Base-by-base conservation (phyloP, 1,140 invertebrate genomes). In the Agrypnia vestita region DNA sequence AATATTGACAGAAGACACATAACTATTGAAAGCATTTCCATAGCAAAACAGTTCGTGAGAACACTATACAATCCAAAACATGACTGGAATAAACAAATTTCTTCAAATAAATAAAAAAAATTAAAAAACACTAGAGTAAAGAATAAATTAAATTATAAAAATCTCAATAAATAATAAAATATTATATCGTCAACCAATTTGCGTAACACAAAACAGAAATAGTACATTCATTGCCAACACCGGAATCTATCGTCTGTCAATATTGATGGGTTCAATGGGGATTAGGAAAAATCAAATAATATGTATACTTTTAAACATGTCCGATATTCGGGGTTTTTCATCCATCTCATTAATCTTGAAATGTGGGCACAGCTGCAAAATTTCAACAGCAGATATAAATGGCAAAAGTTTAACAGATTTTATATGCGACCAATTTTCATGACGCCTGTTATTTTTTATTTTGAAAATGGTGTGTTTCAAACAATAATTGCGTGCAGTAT, bases 211-310 rank as follows among this genome's bases (percentile, higher is more conserved):
- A 49, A 69, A 78, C 55, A 80, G n/a, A 77, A 80, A 80, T 51
- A 79, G 3, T 71, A 80, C 75, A 47, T 47, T 79, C 10, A 59
- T 44, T 51, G 79, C 76, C 82, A 83, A 83, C 82, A 83, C 82
- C 49, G 82, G 79, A 83, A 79, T 83, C 82, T 83, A 76, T 35
- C 25, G 6, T 83, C 82, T 83, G 82, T 83, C 82, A 83, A 83
- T 83, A 83, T 83, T 83, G 82, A 77, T 78, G 78, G 81, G 62
- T 76, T 21, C 15, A 71, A 53, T 51, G 25, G 25, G 71, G 43
- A 55, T 47, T 49, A 19, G 75, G 49, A 53, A 35, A 35, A 35
- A 35, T 53, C 47, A 73, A 73, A 73, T 73, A 73, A 73, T 73
- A 73, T n/a, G n/a, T n/a, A n/a, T 69, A 69, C 25, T 62, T 19